Evolutionary conservation across 2,888 invertebrate genomes (phyloP).

Genomic region (Lithodes maja): DNA sequence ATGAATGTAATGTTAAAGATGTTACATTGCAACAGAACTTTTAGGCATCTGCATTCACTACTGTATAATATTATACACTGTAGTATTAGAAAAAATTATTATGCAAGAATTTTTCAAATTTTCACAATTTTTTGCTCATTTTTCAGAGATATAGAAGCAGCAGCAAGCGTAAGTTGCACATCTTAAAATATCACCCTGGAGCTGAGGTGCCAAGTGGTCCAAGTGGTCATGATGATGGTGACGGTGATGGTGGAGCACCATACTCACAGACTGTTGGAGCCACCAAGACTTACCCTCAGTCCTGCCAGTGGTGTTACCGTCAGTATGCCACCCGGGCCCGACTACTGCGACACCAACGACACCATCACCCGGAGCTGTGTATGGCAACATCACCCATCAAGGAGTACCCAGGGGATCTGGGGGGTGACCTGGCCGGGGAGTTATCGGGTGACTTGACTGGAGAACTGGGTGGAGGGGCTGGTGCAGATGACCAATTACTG

Average conservation of each 20-base stretch:
- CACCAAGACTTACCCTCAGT: slow-evolving; percentile 53
- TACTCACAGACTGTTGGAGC: slow-evolving; percentile 84
- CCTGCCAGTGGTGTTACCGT: slow-evolving; percentile 87
- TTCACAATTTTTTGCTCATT: not conserved
- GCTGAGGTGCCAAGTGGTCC: slow-evolving; percentile 78
- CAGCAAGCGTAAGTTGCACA: slow-evolving; percentile 88
- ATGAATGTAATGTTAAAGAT: too few relatives aligned
- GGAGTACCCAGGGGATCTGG: slow-evolving; percentile 27
- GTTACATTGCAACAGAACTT: too few relatives aligned
- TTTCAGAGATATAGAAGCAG: slow-evolving; percentile 85
- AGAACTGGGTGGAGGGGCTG: slow-evolving; percentile 19
- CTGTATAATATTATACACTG: too few relatives aligned
- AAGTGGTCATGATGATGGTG: slow-evolving; percentile 66
- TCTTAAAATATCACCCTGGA: slow-evolving; percentile 88
- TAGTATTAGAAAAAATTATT: too few relatives aligned
- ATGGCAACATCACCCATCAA: slow-evolving; percentile 14
- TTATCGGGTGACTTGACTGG: not conserved
- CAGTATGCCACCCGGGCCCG: slow-evolving; percentile 88
- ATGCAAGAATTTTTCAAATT: not conserved
- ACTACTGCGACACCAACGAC: slow-evolving; percentile 77
- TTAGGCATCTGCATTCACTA: too few relatives aligned
- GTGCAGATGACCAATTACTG: slow-evolving; percentile 39
- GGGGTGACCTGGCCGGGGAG: not conserved
- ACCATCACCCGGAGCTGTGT: slow-evolving; percentile 74
- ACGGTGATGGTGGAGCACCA: slow-evolving; percentile 79